Base-by-base conservation (phyloP, 37 sponge, comb jelly and placozoan species). In the Ephydatia muelleri region DNA sequence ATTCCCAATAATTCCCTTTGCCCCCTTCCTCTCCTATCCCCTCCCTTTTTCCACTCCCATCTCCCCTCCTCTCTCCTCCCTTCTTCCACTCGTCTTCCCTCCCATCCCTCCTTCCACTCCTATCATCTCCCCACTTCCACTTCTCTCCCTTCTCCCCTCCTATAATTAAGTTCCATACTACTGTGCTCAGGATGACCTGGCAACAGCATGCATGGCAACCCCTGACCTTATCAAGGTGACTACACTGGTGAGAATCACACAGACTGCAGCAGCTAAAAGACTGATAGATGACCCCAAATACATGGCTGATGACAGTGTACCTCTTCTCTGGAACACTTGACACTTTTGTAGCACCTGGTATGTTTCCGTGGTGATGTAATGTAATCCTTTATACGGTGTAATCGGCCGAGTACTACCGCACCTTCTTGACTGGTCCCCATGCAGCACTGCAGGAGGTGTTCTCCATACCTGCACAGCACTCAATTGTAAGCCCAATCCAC, bases 291-390 rank as follows among this genome's bases (percentile, higher is more conserved):
- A 37, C n/a, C 78, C 90, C 35, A 22, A 64, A 16, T 26, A 89
- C 78, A 33, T 95, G 72, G 49, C n/a, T 19, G 49, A 72, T 38
- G 80, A 83, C 66, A 67, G 88, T 95, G 25, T 92, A 83, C 65
- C 73, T 92, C 38, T 86, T 89, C 33, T 92, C 95, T 39, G 95
- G 95, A n/a, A 76, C 85, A 34, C 32, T 31, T 23, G 95, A 95
- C 75, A 73, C 84, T 65, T 82, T 95, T 1, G 87, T 95, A 25
- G 65, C 39, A 21, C 93, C 79, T 86, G 95, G 94, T 88, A 43
- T 36, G 22, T 37, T 43, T 32, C 57, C 57, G 16, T 57, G 16
- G 57, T 57, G 57, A 57, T 57, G 16, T 11, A 57, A 0, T 35
- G 12, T 72, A 86, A 40, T 28, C 68, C 22, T n/a, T n/a, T 40